Conservation (phyloP, 2,797 vertebrate genomes). For the Poeciliopsis paucimaculata region DNA sequence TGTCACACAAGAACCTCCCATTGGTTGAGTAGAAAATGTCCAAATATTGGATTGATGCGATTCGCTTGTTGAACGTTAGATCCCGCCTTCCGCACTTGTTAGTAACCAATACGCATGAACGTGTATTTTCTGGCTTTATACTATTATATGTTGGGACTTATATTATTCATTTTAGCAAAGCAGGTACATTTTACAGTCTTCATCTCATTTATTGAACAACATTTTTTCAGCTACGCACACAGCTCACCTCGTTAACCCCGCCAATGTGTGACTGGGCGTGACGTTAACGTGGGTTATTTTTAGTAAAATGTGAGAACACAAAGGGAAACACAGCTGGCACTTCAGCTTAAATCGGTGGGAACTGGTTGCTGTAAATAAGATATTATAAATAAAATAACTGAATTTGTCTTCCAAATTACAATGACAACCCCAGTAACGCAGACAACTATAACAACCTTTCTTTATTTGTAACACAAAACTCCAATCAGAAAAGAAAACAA, state of each 20-base stretch:
- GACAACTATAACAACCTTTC: slow-evolving; percentile 53
- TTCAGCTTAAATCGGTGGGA: neutral
- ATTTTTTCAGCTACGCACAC: slow-evolving; percentile 39
- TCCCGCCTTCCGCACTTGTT: slow-evolving; percentile 60
- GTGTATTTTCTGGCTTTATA: slow-evolving; percentile 25
- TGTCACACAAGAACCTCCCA: slow-evolving; percentile 19
- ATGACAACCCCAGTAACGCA: slow-evolving; percentile 5
- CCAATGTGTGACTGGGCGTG: slow-evolving; percentile 78
- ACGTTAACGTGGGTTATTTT: slow-evolving; percentile 82
- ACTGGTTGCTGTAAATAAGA: neutral
- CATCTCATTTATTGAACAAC: neutral
- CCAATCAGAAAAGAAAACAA: slow-evolving; percentile 27
- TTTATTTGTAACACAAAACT: slow-evolving; percentile 71
- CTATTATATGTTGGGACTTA: slow-evolving; percentile 8
- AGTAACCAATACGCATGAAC: slow-evolving; percentile 65
- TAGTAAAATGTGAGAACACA: slow-evolving; percentile 80
- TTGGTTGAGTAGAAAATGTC: slow-evolving; percentile 56
- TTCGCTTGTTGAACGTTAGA: slow-evolving; percentile 58
- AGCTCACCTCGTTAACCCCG: slow-evolving; percentile 59
- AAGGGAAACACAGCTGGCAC: slow-evolving; percentile 33
- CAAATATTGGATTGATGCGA: slow-evolving; percentile 50
- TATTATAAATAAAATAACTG: neutral
- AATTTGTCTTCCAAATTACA: neutral
- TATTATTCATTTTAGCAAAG: neutral
- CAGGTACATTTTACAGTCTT: neutral